These are phyloP conservation scores for Ariolimax columbianus DNA, from an alignment of 2,888 invertebrate species.

Conservation along the genomic window DNA sequence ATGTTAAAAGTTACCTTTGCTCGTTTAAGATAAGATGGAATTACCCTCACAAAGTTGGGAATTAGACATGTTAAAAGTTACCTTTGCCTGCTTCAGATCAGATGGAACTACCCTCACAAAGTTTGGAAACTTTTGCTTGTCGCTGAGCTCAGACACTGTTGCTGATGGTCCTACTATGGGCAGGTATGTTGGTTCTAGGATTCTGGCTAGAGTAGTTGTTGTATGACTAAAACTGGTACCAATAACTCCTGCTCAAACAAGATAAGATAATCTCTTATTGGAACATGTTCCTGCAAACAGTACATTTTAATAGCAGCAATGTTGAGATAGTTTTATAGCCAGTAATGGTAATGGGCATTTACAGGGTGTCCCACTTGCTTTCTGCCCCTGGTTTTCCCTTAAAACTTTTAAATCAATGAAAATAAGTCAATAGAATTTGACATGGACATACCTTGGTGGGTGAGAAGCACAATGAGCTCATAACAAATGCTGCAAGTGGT, in stretches of 20 bases:
- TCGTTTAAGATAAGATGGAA: constrained; percentile 54
- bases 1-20: constrained; percentile 48
- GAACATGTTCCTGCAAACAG: too few species aligned
- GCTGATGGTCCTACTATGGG: constrained; percentile 55
- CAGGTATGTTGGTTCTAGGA: constrained; percentile 44
- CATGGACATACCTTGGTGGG: too few species aligned
- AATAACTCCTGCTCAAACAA: constrained; percentile 48
- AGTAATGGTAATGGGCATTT: too few species aligned
- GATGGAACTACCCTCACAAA: constrained; percentile 55
- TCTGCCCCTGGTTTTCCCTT: too few species aligned
- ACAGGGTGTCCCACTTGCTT: too few species aligned
- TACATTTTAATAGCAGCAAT: too few species aligned
- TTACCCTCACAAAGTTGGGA: constrained; percentile 52
- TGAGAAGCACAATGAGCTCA: too few species aligned
- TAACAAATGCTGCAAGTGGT: too few species aligned
- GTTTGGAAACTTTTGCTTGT: constrained; percentile 51
- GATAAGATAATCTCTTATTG: background rate
- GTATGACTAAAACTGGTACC: constrained; percentile 54
- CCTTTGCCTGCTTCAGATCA: constrained; percentile 55
- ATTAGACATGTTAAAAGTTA: constrained; percentile 21
- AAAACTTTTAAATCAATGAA: too few species aligned
- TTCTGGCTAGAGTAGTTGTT: constrained; percentile 48
- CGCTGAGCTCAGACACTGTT: constrained; percentile 51
- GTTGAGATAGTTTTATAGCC: too few species aligned
- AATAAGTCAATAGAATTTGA: too few species aligned